Base-by-base conservation (phyloP, 2,113 vertebrate species). In the Grantiella picta region DNA sequence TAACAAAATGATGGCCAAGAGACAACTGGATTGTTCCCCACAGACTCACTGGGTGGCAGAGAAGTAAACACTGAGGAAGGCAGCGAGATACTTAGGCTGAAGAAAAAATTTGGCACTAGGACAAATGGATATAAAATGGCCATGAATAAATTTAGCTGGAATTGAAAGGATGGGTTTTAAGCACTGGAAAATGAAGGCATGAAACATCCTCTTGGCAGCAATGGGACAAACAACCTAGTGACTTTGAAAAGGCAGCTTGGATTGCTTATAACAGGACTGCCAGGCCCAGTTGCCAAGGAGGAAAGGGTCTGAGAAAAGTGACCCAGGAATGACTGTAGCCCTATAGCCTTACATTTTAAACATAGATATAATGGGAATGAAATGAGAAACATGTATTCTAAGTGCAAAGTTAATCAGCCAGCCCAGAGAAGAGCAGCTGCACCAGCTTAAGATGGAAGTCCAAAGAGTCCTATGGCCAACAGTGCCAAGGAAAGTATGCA, bases 81-180 rank as follows among this genome's bases (percentile, higher is more conserved):
- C 47, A 86, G 22, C 59, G 52, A 75, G 28, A 42, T 66, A 73
- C 56, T 83, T 81, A 70, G 47, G 20, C 69, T 91, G 40, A 92
- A 93, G 86, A 78, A 92, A 38, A 84, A 82, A 94, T 36, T 7
- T 97, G 95, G 95, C 94, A 82, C 40, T 42, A 56, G 44, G 57
- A 92, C 72, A 92, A 94, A 86, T 71, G 29, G 69, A 23, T 89
- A 91, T 84, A 91, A 94, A 94, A 92, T 18, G 22, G 24, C 52
- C 52, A 65, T 91, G 69, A 92, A 95, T 91, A 92, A 82, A 75
- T 95, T 79, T 65, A 93, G 72, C 44, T 82, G 45, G n/a, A 92
- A 94, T 94, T 89, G 64, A 89, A 92, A 92, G 76, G 54, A 86
- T 54, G 11, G 17, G 7, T 64, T 94, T 91, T 96, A 94, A 95